Evolutionary conservation across 2,797 vertebrate genomes (phyloP), one percentile per base, ranked within the genome.

Genomic region (Serranus cabrilla): DNA sequence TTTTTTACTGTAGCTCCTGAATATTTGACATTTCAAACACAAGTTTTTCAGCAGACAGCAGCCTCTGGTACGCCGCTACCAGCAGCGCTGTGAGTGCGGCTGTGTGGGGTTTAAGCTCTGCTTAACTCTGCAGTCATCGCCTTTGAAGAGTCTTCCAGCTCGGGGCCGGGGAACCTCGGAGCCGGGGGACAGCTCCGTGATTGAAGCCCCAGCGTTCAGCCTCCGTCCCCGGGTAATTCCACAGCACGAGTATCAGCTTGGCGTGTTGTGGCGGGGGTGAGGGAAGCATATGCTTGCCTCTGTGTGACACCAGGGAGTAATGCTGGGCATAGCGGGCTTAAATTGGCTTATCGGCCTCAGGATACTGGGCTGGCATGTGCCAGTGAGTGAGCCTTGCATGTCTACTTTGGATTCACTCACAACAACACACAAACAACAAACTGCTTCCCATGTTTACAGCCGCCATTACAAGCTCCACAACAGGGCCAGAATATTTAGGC

Each of bases 71-170:
- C 75, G 63, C 45, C 61, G 76, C 61, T 10, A 46, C 62, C 7
- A 66, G 49, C 55, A 27, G 34, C 34, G 81, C 56, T 68, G 64
- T 21, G 58, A 51, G 39, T 47, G 58, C 23, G 4, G 34, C 61
- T 71, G 62, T 62, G 66, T 65, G 73, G 18, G 72, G 34, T 76
- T 85, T 78, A 72, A 74, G 74, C 62, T 71, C 66, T 51, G 73
- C 85, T 87, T 58, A 81, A 84, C 80, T 86, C 74, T 42, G 50
- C 65, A 60, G 60, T 61, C 74, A 71, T 75, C 50, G 4, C 50
- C 76, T 87, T 89, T 88, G 87, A 89, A 86, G 74, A 72, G 25
- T 81, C 37, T 60, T 75, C 62, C 71, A 68, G 79, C 68, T 85
- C 73, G 13, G 64, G 52, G 64, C 72, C 31, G 25, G 63, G 52